Conservation (phyloP, 2,888 invertebrate species). For the Fragum whitleyi region DNA sequence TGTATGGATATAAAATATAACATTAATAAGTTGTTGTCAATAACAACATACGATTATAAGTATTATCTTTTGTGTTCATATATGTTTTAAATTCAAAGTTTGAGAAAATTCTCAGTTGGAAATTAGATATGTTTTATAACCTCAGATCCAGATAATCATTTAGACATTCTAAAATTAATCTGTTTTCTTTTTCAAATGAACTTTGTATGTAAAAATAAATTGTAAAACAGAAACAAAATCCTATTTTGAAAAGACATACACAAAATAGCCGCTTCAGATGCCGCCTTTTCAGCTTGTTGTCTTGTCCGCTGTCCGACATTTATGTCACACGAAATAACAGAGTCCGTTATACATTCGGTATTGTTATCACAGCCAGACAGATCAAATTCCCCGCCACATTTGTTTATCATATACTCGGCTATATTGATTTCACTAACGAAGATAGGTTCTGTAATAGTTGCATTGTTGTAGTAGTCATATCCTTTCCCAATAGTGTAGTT, state of each 20-base stretch:
- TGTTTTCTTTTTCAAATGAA: too few species aligned
- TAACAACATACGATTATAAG: too few species aligned
- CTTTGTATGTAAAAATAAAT: too few species aligned
- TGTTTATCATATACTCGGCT: neutral
- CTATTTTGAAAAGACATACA: neutral
- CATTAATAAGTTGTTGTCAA: too few species aligned
- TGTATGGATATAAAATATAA: too few species aligned
- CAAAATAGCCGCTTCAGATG: neutral
- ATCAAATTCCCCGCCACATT: neutral
- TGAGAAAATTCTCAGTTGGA: too few species aligned
- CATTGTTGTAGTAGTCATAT: constrained; percentile 34
- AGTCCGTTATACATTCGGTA: neutral
- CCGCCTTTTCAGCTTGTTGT: neutral
- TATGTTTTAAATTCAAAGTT: too few species aligned
- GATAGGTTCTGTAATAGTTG: neutral
- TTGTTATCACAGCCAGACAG: neutral
- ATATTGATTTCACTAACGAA: neutral
- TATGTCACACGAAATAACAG: neutral
- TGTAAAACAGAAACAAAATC: too few species aligned
- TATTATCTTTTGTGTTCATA: too few species aligned
- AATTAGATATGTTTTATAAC: too few species aligned
- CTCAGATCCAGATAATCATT: too few species aligned
- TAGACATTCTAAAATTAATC: too few species aligned
- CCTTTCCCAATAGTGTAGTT: constrained; percentile 13
- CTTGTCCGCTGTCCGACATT: neutral